Evolutionary conservation across 2,888 invertebrate genomes (phyloP).

Genomic region (Lasioglossum villosulum): DNA sequence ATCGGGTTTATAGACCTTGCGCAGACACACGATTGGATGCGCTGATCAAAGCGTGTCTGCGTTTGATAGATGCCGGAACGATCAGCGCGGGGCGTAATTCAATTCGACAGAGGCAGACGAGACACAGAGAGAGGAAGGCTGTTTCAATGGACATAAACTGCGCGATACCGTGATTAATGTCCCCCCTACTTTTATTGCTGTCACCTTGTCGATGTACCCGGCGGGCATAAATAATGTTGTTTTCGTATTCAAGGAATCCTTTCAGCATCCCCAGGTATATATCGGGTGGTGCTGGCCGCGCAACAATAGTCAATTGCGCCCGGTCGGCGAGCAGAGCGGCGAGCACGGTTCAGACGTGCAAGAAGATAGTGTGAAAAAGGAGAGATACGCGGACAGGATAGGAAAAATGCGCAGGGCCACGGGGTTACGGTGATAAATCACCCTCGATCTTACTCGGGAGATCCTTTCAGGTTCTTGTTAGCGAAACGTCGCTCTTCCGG

Average conservation of each 20-base stretch:
- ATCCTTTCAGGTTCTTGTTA: conserved; percentile 82
- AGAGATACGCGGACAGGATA: conserved; percentile 67
- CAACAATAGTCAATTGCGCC: conserved; percentile 57
- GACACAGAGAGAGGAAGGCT: conserved; percentile 21
- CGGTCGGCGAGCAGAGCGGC: conserved; percentile 27
- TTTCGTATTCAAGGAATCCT: conserved; percentile 46
- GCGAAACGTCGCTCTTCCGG: conserved; percentile 79
- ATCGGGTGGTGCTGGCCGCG: conserved; percentile 15
- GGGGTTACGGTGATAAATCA: conserved; percentile 81
- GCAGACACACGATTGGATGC: conserved; percentile 57
- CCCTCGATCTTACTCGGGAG: conserved; percentile 80
- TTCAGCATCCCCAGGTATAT: conserved; percentile 4
- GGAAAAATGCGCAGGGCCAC: conserved; percentile 73
- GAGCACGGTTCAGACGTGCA: conserved; percentile 34
- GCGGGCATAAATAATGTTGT: conserved; percentile 51
- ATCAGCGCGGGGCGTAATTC: conserved; percentile 50
- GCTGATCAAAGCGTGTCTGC: conserved; percentile 66
- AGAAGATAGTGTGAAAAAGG: conserved; percentile 65
- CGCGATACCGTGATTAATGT: conserved; percentile 53
- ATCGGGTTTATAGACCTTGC: conserved; percentile 55
- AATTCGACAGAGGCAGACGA: conserved; percentile 45
- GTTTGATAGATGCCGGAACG: conserved; percentile 58
- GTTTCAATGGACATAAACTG: conserved; percentile 55
- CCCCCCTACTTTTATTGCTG: conserved; percentile 49
- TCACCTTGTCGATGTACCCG: conserved; percentile 31